Evolutionary conservation across 2,797 vertebrate genomes (phyloP).

Genomic region (Anomalospiza imberbis): DNA sequence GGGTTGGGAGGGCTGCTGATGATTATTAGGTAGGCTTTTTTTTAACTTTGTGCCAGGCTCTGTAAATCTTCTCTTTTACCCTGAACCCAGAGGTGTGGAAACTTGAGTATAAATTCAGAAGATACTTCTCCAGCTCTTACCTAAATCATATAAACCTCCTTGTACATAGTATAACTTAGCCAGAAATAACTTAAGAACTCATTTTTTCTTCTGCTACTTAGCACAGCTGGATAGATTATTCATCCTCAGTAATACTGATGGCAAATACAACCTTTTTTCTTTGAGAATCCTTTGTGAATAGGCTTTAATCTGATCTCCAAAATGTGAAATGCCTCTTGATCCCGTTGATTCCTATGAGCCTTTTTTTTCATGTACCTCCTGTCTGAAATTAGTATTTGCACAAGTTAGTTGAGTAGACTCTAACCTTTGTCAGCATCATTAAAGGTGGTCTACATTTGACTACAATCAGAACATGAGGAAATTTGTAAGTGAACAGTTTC

Average conservation of each 20-base stretch:
- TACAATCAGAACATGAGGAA: background rate
- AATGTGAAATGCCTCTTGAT: constrained; percentile 36
- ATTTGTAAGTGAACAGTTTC: background rate
- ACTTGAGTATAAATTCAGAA: constrained; percentile 19
- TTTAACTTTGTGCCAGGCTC: constrained; percentile 46
- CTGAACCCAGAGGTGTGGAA: constrained; percentile 21
- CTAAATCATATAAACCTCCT: constrained; percentile 5
- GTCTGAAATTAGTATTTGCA: background rate
- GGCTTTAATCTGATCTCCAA: constrained; percentile 11
- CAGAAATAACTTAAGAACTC: constrained; percentile 34
- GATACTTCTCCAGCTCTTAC: constrained; percentile 28
- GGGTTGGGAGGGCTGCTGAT: background rate
- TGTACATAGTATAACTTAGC: background rate
- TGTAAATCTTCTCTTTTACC: constrained; percentile 22
- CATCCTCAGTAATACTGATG: constrained; percentile 14
- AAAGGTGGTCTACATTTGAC: background rate
- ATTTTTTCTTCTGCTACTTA: constrained; percentile 3
- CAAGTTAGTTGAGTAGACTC: background rate
- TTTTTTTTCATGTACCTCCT: background rate
- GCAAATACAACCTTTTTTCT: constrained; percentile 14
- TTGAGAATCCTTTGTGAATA: background rate
- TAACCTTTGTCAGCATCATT: background rate
- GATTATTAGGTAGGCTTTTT: background rate
- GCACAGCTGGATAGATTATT: constrained; percentile 30
- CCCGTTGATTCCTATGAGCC: background rate